Percentiles rank a stretch among this genome's conserved stretches.
Conservation (phyloP, 2,888 invertebrate genomes). For the Papilio protenor region DNA sequence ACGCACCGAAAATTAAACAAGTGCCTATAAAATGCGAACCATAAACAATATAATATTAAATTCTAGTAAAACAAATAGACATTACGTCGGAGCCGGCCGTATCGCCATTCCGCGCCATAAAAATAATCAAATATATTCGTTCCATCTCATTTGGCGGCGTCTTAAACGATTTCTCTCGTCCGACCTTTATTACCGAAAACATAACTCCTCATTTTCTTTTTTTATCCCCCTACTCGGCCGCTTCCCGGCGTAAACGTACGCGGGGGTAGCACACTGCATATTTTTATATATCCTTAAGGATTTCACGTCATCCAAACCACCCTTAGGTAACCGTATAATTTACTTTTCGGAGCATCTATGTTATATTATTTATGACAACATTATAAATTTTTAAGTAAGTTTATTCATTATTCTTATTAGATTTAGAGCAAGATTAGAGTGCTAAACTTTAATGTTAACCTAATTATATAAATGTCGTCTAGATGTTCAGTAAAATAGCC, state of each 20-base stretch:
- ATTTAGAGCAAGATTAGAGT: not conserved
- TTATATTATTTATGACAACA: conserved; percentile 44
- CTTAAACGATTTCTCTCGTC: conserved; percentile 85
- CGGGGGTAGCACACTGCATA: conserved; percentile 76
- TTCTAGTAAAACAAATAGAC: conserved; percentile 79
- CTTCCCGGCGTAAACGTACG: conserved; percentile 69
- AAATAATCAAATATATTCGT: conserved; percentile 85
- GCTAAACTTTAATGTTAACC: not conserved
- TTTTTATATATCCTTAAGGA: conserved; percentile 75
- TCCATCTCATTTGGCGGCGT: conserved; percentile 83
- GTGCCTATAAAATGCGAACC: conserved; percentile 59
- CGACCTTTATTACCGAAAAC: conserved; percentile 84
- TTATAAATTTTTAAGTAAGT: not conserved
- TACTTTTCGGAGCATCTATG: conserved; percentile 39
- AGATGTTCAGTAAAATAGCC: not conserved
- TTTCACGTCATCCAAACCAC: conserved; percentile 61
- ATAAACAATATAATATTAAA: conserved; percentile 74
- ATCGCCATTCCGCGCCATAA: conserved; percentile 82
- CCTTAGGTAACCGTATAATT: conserved; percentile 51
- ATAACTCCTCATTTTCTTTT: conserved; percentile 85
- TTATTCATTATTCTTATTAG: conserved; percentile 2
- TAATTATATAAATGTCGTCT: not conserved
- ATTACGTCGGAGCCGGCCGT: conserved; percentile 73
- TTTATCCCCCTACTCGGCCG: conserved; percentile 79
- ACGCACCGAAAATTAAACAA: conserved; percentile 52